These are phyloP conservation scores for Dendrolimus kikuchii DNA, from an alignment of 1,140 invertebrate genomes.

Conservation along the genomic window DNA sequence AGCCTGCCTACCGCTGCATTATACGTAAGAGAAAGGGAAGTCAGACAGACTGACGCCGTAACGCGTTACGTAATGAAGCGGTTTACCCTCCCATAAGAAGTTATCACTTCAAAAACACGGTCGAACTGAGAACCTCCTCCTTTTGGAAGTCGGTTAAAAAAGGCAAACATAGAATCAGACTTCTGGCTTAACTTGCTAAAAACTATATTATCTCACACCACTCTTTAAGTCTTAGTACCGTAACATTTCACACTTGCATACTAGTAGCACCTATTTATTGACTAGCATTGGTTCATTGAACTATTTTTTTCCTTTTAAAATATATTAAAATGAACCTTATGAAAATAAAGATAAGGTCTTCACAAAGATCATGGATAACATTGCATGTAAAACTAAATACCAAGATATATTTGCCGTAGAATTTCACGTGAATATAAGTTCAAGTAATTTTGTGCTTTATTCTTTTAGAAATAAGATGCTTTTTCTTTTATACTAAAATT, in stretches of 20 bases:
- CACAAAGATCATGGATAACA: conserved; percentile 3
- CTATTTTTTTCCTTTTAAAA: conserved; percentile 8
- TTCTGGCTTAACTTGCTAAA: neutral
- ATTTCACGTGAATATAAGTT: neutral
- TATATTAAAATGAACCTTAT: conserved; percentile 14
- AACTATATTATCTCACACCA: neutral
- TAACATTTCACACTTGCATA: conserved; percentile 40
- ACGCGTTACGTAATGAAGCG: no score
- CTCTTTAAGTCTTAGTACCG: conserved; percentile 20
- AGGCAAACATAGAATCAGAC: no score
- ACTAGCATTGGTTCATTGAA: conserved; percentile 53
- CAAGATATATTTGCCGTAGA: conserved; percentile 1
- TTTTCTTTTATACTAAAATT: neutral
- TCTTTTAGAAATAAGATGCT: conserved; percentile 7
- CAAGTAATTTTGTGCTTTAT: conserved; percentile 13
- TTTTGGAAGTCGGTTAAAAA: no score
- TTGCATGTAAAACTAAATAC: conserved; percentile 6
- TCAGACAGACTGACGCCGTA: no score
- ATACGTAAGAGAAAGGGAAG: no score
- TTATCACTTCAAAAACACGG: no score
- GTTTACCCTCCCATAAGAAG: no score
- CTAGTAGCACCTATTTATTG: conserved; percentile 57
- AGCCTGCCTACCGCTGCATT: no score
- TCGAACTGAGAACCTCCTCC: no score
- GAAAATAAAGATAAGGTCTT: conserved; percentile 2